Conservation (phyloP, 2,113 vertebrate species). For the Spizaetus ornatus region DNA sequence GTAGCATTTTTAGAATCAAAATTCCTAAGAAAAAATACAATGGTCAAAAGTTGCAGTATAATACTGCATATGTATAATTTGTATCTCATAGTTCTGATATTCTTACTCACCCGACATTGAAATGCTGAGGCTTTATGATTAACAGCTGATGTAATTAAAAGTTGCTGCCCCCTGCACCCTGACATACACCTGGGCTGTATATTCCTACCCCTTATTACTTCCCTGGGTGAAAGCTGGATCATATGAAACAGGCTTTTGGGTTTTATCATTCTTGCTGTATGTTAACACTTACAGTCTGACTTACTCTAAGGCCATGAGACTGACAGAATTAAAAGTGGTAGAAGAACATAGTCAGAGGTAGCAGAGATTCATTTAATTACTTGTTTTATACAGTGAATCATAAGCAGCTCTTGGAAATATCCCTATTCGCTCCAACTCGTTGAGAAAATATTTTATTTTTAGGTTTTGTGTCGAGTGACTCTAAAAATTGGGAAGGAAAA, state of each 20-base stretch:
- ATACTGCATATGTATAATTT: neutral
- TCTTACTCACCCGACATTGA: neutral
- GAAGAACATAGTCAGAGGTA: neutral
- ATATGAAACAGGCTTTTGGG: neutral
- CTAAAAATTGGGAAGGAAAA: neutral
- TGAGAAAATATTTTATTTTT: neutral
- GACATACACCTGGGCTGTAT: neutral
- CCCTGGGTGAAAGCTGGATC: neutral
- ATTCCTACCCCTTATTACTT: neutral
- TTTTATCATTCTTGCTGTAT: neutral
- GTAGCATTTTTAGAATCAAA: neutral
- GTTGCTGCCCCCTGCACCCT: neutral
- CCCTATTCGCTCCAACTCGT: neutral
- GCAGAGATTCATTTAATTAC: neutral
- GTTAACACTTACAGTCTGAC: neutral
- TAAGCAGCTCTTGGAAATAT: neutral
- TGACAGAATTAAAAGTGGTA: neutral
- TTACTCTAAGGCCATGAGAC: neutral
- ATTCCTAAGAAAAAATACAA: constrained; percentile 34
- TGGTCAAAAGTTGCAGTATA: fast-evolving
- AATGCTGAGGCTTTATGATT: neutral
- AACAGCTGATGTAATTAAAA: neutral
- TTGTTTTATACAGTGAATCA: neutral
- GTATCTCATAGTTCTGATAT: neutral
- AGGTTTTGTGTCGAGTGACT: neutral